A percentile compares a stretch with the other conserved stretches of the same genome.
Evolutionary conservation across 1,140 invertebrate genomes (phyloP).

Genomic region (Neelides sp.): DNA sequence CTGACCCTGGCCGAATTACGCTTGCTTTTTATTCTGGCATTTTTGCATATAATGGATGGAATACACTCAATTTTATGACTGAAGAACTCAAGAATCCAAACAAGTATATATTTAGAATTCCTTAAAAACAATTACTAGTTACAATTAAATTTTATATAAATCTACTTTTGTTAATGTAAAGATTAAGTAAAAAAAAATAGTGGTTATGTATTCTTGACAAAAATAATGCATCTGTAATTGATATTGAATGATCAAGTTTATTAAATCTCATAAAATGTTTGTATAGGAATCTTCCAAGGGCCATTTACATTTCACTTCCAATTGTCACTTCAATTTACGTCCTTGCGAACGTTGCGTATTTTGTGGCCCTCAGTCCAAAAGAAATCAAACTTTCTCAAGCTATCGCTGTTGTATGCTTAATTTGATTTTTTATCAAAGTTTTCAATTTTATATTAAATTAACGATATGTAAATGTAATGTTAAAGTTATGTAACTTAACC

Average conservation of each 20-base stretch:
- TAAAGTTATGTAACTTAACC: no score
- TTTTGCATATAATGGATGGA: constrained; percentile 85
- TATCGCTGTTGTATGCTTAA: constrained; percentile 64
- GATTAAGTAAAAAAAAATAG: neutral
- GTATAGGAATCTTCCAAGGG: constrained; percentile 71
- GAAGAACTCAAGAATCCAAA: constrained; percentile 84
- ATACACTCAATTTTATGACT: constrained; percentile 77
- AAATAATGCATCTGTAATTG: constrained; percentile 21
- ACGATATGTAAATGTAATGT: no score
- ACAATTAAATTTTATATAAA: neutral
- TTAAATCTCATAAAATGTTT: no score
- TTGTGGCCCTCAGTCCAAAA: constrained; percentile 63
- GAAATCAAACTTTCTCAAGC: constrained; percentile 71
- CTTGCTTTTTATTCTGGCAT: constrained; percentile 88
- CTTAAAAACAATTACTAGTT: constrained; percentile 3
- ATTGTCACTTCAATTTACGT: constrained; percentile 78
- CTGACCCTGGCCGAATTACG: constrained; percentile 67
- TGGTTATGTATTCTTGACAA: neutral
- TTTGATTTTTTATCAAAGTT: constrained; percentile 5
- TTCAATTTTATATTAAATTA: constrained; percentile 5
- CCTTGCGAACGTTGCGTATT: constrained; percentile 81
- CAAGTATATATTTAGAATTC: constrained; percentile 42
- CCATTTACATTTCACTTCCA: constrained; percentile 83
- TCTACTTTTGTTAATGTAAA: neutral
- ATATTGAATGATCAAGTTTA: constrained; percentile 38